Percentiles rank a stretch among this genome's conserved stretches.
phyloP scores from a whole-genome alignment of 2,888 invertebrate genomes.

The Fragum whitleyi region DNA sequence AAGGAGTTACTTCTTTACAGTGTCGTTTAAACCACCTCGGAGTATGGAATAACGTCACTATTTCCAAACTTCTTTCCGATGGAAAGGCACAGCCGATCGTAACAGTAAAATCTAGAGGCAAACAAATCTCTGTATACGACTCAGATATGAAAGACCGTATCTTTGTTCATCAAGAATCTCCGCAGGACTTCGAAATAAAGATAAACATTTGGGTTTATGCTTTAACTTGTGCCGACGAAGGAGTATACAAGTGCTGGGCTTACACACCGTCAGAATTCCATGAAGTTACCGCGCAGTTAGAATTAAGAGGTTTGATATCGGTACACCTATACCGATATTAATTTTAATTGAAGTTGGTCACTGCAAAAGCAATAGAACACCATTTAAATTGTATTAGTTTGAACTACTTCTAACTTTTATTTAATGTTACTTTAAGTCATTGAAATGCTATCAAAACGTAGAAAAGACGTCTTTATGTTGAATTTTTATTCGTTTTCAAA shows the following conservation, averaged over 20 bases:
- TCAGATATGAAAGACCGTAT: slow-evolving; percentile 41
- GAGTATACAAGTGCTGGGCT: slow-evolving; percentile 54
- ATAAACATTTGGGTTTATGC: slow-evolving; percentile 64
- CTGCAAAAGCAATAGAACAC: no score
- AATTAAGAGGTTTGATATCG: slow-evolving; percentile 2
- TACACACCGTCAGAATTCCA: slow-evolving; percentile 32
- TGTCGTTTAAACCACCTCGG: slow-evolving; percentile 67
- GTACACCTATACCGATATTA: no score
- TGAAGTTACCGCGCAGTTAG: background rate
- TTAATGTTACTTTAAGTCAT: no score
- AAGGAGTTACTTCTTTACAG: slow-evolving; percentile 60
- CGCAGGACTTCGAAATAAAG: slow-evolving; percentile 52
- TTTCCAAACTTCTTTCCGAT: slow-evolving; percentile 33
- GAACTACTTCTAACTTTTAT: no score
- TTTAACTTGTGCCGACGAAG: slow-evolving; percentile 62
- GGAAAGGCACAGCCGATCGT: background rate
- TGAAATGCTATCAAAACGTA: no score
- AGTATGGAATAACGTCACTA: slow-evolving; percentile 50
- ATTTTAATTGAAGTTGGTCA: no score
- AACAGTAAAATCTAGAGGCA: background rate
- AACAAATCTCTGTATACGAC: background rate
- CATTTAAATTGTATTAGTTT: no score
- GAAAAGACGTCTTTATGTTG: no score
- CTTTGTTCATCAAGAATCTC: slow-evolving; percentile 39
- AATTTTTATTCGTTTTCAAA: no score